Evolutionary conservation across 2,797 vertebrate species (phyloP).

Genomic region (Scyliorhinus canicula): DNA sequence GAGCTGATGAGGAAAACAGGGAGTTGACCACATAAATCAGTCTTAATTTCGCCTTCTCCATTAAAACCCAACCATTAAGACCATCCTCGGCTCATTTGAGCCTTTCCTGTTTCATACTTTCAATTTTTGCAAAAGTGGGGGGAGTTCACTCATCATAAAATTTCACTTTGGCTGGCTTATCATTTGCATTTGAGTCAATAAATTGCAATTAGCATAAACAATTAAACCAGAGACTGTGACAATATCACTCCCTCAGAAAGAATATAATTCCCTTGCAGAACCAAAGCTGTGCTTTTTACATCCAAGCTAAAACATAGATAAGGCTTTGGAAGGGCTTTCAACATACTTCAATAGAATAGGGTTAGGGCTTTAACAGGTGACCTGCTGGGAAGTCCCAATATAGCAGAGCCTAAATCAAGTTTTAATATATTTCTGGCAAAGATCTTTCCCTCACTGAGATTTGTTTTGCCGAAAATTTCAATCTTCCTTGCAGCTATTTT

Average conservation of each 20-base stretch:
- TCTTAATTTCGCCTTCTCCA: slow-evolving; percentile 99
- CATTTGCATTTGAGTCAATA: slow-evolving; percentile 99
- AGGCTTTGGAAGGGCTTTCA: not conserved
- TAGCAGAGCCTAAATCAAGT: not conserved
- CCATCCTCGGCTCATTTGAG: slow-evolving; percentile 99
- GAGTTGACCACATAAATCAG: slow-evolving; percentile 98
- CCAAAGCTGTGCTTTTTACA: not conserved
- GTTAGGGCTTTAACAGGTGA: not conserved
- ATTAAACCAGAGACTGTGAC: slow-evolving; percentile 99
- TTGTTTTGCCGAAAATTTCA: not conserved
- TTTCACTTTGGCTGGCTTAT: slow-evolving; percentile 99
- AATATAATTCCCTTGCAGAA: slow-evolving; percentile 3
- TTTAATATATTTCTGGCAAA: not conserved
- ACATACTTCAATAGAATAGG: not conserved
- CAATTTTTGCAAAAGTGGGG: slow-evolving; percentile 99
- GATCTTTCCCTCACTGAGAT: not conserved
- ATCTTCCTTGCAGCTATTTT: not conserved
- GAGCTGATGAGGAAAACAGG: slow-evolving; percentile 91
- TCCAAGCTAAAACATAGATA: not conserved
- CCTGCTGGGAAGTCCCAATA: not conserved
- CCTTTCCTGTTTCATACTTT: slow-evolving; percentile 99
- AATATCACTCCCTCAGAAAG: slow-evolving; percentile 94
- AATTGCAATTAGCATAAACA: slow-evolving; percentile 99
- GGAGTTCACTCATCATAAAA: slow-evolving; percentile 99
- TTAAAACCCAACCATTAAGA: slow-evolving; percentile 99